Conservation (phyloP, 2,888 invertebrate species). For the Megaustenia siamemsis region DNA sequence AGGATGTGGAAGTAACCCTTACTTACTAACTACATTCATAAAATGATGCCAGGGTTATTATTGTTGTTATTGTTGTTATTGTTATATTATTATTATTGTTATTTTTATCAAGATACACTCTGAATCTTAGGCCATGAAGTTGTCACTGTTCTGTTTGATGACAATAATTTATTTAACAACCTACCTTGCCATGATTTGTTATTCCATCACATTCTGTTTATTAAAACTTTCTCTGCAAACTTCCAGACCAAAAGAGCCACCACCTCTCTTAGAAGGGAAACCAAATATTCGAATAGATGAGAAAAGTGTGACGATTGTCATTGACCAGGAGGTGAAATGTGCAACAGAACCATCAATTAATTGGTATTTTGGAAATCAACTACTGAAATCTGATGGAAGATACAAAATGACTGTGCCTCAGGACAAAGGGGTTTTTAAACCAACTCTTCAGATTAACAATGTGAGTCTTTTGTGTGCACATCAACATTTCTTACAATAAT, state of each 20-base stretch:
- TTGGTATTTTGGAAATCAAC: conserved; percentile 83
- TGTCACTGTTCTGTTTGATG: too few relatives aligned
- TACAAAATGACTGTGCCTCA: conserved; percentile 90
- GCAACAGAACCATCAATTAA: conserved; percentile 65
- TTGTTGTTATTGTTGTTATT: too few relatives aligned
- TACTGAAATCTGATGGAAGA: conserved; percentile 89
- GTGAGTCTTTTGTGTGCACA: conserved; percentile 72
- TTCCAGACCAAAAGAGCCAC: conserved; percentile 57
- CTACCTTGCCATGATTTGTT: too few relatives aligned
- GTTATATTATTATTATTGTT: too few relatives aligned
- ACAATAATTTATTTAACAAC: too few relatives aligned
- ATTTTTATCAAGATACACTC: too few relatives aligned
- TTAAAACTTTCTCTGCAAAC: neutral
- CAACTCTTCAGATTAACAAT: conserved; percentile 70
- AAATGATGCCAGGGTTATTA: too few relatives aligned
- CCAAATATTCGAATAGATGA: conserved; percentile 95
- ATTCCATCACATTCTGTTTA: too few relatives aligned
- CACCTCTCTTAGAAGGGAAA: conserved; percentile 83
- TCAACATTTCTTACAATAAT: neutral
- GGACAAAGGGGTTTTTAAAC: conserved; percentile 80
- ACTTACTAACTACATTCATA: too few relatives aligned
- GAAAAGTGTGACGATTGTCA: conserved; percentile 84
- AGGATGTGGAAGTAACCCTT: too few relatives aligned
- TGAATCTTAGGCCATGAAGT: too few relatives aligned
- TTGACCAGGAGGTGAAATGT: conserved; percentile 67